Evolutionary conservation across 1,140 invertebrate species (phyloP).

Genomic region (Brachionus sp.): DNA sequence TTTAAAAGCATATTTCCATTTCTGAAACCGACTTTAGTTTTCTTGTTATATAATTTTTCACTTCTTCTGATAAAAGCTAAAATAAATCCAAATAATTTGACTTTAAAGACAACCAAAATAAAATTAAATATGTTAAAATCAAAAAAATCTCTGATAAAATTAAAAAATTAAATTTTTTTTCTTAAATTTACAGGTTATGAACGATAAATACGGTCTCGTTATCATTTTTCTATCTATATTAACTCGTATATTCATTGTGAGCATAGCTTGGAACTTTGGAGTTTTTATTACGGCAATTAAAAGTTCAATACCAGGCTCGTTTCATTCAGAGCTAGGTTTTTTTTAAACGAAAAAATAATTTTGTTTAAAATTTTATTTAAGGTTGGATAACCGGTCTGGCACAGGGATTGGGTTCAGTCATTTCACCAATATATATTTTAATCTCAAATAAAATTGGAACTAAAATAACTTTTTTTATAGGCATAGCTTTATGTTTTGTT

Average conservation of each 20-base stretch:
- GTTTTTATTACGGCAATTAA: slow-evolving; percentile 26
- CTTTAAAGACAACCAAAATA: neutral
- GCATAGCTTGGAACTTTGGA: slow-evolving; percentile 39
- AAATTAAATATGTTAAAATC: neutral
- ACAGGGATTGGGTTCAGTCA: slow-evolving; percentile 18
- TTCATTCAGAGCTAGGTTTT: slow-evolving; percentile 24
- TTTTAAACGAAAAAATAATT: neutral
- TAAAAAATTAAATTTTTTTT: neutral
- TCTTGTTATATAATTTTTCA: neutral
- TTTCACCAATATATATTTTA: slow-evolving; percentile 1
- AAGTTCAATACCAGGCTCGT: neutral
- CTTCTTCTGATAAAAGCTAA: neutral
- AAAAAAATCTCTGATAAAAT: neutral
- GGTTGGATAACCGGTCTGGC: slow-evolving; percentile 39
- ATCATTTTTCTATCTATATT: slow-evolving; percentile 15
- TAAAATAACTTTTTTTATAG: neutral
- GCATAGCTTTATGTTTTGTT: neutral
- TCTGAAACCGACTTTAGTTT: neutral
- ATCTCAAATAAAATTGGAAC: neutral
- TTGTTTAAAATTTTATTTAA: neutral
- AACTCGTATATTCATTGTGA: slow-evolving; percentile 25
- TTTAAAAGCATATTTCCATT: neutral
- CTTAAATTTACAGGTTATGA: neutral
- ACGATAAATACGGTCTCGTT: slow-evolving; percentile 16
- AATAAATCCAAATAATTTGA: neutral